Base-by-base conservation (phyloP, 1,140 invertebrate species). In the Planococcus citri region DNA sequence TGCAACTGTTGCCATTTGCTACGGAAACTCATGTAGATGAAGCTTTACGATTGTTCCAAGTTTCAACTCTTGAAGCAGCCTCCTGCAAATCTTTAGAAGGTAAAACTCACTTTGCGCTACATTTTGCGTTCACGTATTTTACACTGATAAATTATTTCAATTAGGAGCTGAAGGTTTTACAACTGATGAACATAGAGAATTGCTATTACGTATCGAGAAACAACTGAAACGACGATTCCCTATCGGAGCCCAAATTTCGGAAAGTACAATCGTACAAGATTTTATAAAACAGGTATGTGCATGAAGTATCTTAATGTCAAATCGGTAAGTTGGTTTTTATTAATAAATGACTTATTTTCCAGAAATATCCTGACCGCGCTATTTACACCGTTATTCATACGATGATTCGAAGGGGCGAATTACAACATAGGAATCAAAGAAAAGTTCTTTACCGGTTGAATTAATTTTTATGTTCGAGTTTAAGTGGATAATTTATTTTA, bases 41-140 rank as follows among this genome's bases (percentile, higher is more conserved):
- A 81, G 94, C 97, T 0, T 80, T 99, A n/a, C 81, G 97, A n/a
- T 82, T 99, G 8, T 99, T 99, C 79, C 92, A 97, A 82, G 96
- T 98, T 1, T 99, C 97, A 0, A 99, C 97, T 1, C 80, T 99
- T 21, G 91, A 94, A 79, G 96, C 97, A 68, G 96, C 96, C 0
- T 91, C 87, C 81, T 90, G 91, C 64, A 97, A 97, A 24, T 89
- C 85, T 76, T 82, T 99, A 64, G 85, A 92, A 72, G 92, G 90
- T 91, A 82, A 77, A 73, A 68, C n/a, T 21, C 25, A 2, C 61
- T 38, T 37, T 58, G 20, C 27, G 27, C 22, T 17, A 64, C 20
- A 20, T 6, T 60, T 60, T 60, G 20, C 4, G 6, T 60, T 17
- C 20, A 60, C 8, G 21, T 22, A 9, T 20, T 60, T 60, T 9